These are phyloP conservation scores for Tragelaphus eurycerus DNA, from an alignment of 2,797 vertebrate species.

Conservation along the genomic window DNA sequence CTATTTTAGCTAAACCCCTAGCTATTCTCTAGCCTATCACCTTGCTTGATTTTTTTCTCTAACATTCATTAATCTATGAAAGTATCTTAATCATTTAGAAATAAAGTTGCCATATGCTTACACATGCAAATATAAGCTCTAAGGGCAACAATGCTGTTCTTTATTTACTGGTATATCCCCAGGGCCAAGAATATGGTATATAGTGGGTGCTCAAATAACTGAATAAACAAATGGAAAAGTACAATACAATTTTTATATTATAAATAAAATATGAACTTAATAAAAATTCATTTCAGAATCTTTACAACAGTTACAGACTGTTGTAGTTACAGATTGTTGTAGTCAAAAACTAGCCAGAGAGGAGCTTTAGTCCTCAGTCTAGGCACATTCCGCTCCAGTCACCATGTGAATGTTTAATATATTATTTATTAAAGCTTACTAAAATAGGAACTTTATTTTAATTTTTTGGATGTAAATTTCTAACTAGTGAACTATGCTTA, in stretches of 20 bases:
- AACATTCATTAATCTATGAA: neutral
- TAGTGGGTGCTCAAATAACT: neutral
- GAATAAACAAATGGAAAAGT: neutral
- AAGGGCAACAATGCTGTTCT: neutral
- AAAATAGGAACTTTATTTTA: neutral
- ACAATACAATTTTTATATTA: neutral
- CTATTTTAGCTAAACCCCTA: neutral
- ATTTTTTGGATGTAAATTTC: neutral
- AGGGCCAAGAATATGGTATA: neutral
- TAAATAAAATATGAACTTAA: neutral
- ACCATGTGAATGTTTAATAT: neutral
- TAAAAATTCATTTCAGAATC: neutral
- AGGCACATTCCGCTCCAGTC: neutral
- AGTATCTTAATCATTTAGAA: neutral
- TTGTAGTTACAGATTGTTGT: neutral
- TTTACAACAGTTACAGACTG: neutral
- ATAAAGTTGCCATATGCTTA: neutral
- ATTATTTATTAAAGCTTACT: neutral
- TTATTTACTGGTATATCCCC: neutral
- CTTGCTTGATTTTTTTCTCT: neutral
- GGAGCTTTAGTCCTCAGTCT: neutral
- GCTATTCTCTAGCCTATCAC: neutral
- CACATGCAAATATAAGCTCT: neutral
- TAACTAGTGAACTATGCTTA: conserved; percentile 1
- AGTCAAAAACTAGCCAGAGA: neutral